Conservation (phyloP, 2,888 invertebrate species). For the Polyommatus icarus region DNA sequence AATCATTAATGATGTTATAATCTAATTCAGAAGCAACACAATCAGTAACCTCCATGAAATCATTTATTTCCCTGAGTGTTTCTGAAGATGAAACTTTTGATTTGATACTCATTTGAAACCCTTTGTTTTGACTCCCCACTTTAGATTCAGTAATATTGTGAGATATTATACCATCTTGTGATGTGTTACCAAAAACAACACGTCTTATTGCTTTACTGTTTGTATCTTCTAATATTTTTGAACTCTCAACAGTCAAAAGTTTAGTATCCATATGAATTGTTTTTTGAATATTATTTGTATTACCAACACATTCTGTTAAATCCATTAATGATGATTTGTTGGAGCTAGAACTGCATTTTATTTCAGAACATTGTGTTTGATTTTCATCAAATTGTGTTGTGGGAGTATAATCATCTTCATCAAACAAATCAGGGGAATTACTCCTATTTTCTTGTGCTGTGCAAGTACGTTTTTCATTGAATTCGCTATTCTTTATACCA, state of each 20-base stretch:
- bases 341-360: conserved; percentile 32
- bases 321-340: conserved; percentile 48
- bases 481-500: background rate
- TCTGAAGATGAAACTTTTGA: conserved; percentile 8
- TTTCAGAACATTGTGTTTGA: conserved; percentile 38
- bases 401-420: conserved; percentile 58
- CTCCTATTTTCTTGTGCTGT: conserved; percentile 48
- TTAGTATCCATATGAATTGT: background rate
- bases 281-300: conserved; percentile 8
- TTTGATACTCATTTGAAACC: background rate
- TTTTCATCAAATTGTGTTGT: conserved; percentile 42
- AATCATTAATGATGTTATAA: background rate
- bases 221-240: background rate
- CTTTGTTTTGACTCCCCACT: background rate
- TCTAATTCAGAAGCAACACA: conserved; percentile 25
- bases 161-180: background rate
- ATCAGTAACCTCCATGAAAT: conserved; percentile 33
- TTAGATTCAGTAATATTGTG: background rate
- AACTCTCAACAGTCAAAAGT: background rate
- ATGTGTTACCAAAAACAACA: background rate
- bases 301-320: conserved; percentile 52
- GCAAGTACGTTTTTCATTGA: background rate
- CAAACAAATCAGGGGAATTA: conserved; percentile 73
- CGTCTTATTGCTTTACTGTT: too few relatives aligned
- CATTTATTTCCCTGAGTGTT: conserved; percentile 26